These are phyloP conservation scores for Trematomus loennbergii DNA, from an alignment of 2,113 vertebrate species.

Conservation along the genomic window DNA sequence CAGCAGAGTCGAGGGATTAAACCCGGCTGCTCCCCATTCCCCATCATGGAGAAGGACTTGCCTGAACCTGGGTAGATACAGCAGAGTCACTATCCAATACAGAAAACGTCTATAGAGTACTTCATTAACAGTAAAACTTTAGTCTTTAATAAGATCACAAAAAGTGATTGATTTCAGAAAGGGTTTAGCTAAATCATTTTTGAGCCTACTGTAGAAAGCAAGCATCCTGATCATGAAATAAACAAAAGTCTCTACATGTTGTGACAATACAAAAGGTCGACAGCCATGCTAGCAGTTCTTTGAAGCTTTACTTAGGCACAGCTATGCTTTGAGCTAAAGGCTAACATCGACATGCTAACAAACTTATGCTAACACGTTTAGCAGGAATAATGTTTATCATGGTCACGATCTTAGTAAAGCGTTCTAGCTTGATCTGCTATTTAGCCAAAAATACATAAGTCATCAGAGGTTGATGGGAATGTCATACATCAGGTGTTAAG, in stretches of 20 bases:
- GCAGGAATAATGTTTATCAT: background rate
- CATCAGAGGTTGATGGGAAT: background rate
- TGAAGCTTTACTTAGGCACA: background rate
- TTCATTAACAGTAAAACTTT: background rate
- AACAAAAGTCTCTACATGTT: background rate
- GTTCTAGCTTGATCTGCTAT: background rate
- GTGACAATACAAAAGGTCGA: background rate
- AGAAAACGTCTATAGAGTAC: background rate
- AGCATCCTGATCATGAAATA: background rate
- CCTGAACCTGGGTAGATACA: slow-evolving; percentile 89
- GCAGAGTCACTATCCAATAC: slow-evolving; percentile 9
- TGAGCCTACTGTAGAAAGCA: too few species aligned
- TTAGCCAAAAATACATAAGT: background rate
- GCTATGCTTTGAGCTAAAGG: background rate
- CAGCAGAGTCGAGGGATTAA: slow-evolving; percentile 98
- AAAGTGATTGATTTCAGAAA: background rate
- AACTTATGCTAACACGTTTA: background rate
- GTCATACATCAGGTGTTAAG: background rate
- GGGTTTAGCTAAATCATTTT: too few species aligned
- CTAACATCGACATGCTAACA: background rate
- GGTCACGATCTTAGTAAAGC: background rate
- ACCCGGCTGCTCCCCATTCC: slow-evolving; percentile 94
- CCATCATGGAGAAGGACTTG: slow-evolving; percentile 99
- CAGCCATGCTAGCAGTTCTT: background rate
- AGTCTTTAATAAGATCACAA: background rate